phyloP scores from a whole-genome alignment of 2,888 invertebrate genomes.

The Pinctada fucata region DNA sequence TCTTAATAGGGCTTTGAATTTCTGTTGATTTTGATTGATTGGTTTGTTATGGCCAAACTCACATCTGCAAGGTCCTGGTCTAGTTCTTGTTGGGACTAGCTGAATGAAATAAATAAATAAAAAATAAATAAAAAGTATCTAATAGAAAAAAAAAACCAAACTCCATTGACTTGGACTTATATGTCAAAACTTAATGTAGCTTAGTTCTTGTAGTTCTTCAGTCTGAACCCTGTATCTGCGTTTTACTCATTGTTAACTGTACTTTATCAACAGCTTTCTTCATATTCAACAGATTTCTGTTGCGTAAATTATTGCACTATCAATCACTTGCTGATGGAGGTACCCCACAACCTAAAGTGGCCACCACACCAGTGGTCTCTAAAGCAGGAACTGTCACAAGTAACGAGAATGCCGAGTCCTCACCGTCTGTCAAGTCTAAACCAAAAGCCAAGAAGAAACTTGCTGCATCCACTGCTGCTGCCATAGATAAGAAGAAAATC shows the following conservation, averaged over 20 bases:
- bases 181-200: too few species aligned
- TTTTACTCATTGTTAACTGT: too few species aligned
- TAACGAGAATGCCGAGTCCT: conserved; percentile 16
- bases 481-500: conserved; percentile 48
- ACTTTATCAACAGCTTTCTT: too few species aligned
- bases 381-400: conserved; percentile 43
- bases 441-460: conserved; percentile 51
- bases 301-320: conserved; percentile 82
- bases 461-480: conserved; percentile 4
- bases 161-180: too few species aligned
- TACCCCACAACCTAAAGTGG: conserved; percentile 29
- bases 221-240: too few species aligned
- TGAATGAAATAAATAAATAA: too few species aligned
- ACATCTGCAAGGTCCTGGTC: too few species aligned
- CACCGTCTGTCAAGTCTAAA: conserved; percentile 41
- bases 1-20: background rate
- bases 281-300: conserved; percentile 85
- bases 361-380: conserved; percentile 30
- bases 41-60: too few species aligned
- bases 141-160: too few species aligned
- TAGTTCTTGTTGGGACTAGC: background rate
- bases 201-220: too few species aligned
- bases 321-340: conserved; percentile 70
- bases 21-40: too few species aligned
- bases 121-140: too few species aligned